These are phyloP conservation scores for Tetraodon nigroviridis DNA, from an alignment of 2,113 vertebrate species.

Conservation along the genomic window DNA sequence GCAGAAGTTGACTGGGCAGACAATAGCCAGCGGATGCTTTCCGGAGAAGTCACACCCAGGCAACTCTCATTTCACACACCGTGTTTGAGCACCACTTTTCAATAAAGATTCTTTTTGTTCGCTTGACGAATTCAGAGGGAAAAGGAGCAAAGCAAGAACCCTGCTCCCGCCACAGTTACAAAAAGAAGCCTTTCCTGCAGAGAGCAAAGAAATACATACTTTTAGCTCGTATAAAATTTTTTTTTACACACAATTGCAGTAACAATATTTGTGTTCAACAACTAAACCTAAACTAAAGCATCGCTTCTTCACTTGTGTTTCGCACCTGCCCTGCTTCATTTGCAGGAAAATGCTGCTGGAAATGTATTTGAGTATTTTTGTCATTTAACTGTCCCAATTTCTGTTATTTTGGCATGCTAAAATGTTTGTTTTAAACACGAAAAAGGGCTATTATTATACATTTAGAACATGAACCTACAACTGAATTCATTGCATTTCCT, in stretches of 20 bases:
- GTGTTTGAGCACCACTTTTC: slow-evolving; percentile 62
- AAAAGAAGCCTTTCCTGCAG: slow-evolving; percentile 7
- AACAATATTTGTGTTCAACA: neutral
- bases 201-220: slow-evolving; percentile 5
- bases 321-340: too few relatives aligned
- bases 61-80: slow-evolving; percentile 72
- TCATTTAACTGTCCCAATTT: too few relatives aligned
- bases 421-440: too few relatives aligned
- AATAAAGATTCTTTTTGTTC: slow-evolving; percentile 50
- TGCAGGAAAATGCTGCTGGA: too few relatives aligned
- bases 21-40: slow-evolving; percentile 75
- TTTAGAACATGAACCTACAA: too few relatives aligned
- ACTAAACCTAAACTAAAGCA: neutral
- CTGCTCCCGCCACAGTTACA: slow-evolving; percentile 22
- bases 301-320: neutral
- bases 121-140: slow-evolving; percentile 29
- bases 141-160: slow-evolving; percentile 20
- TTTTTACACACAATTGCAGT: slow-evolving; percentile 5
- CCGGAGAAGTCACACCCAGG: slow-evolving; percentile 73
- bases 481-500: too few relatives aligned
- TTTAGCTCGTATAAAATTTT: slow-evolving; percentile 4
- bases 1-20: slow-evolving; percentile 74
- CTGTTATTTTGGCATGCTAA: too few relatives aligned
- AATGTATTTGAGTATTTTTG: neutral
- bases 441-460: too few relatives aligned